A percentile compares a stretch with the other conserved stretches of the same genome.
phyloP scores from a whole-genome alignment of 2,797 vertebrate genomes.

The Alfaro cultratus region DNA sequence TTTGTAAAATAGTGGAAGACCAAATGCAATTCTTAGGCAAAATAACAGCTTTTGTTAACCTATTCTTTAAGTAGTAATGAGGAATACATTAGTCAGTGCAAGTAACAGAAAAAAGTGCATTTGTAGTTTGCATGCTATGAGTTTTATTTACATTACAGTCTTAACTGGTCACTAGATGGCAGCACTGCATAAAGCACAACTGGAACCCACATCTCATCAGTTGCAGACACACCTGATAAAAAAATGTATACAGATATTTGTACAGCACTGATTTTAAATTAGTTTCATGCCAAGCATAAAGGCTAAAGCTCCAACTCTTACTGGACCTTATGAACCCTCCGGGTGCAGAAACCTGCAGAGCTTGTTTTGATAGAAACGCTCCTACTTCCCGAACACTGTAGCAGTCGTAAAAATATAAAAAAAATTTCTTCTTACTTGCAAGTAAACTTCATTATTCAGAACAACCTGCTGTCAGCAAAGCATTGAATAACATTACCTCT shows the following conservation, averaged over 20 bases:
- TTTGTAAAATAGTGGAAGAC: not conserved
- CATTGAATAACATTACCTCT: constrained; percentile 19
- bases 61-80: not conserved
- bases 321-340: constrained; percentile 7
- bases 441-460: constrained; percentile 39
- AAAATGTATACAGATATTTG: constrained; percentile 15
- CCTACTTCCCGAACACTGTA: not conserved
- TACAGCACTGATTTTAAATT: constrained; percentile 9
- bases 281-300: constrained; percentile 15
- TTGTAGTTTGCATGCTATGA: not conserved
- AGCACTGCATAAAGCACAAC: constrained; percentile 38
- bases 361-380: constrained; percentile 16
- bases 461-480: constrained; percentile 34
- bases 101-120: not conserved
- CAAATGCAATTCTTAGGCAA: not conserved
- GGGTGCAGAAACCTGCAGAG: not conserved
- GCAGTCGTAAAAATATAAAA: constrained; percentile 16
- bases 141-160: not conserved
- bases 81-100: not conserved
- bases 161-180: constrained; percentile 64
- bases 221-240: not conserved
- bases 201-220: not conserved
- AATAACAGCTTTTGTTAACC: not conserved
- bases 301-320: not conserved
- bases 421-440: not conserved